Evolutionary conservation across 2,113 vertebrate genomes (phyloP), one percentile per base, ranked within the genome.

Genomic region (Rynchops niger): DNA sequence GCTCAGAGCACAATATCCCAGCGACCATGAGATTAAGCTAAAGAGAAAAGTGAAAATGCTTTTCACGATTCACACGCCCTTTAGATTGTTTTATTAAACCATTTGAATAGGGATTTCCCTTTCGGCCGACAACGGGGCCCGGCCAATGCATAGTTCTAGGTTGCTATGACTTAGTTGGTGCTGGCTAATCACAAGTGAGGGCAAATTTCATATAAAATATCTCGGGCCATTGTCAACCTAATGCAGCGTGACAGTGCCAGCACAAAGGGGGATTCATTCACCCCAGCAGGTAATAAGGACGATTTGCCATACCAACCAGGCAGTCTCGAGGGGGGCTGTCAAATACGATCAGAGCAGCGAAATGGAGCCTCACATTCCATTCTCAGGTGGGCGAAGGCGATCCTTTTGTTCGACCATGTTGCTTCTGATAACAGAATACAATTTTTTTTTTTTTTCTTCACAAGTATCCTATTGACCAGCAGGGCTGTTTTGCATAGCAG

Each of bases 141-240:
- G 97, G 98, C 98, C 97, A 98, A 98, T 98, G 99, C 99, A 99
- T 99, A 99, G 98, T 99, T 99, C 98, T 99, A 98, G 99, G 99
- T 99, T 99, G 99, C 99, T 99, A 99, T 99, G 99, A 99, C 99
- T 99, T 99, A 99, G 99, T 98, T 98, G 98, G 98, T 99, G 98
- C 98, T 98, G 98, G 98, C 99, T 99, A 99, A 99, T 99, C 99
- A 99, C 99, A 98, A 98, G 99, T 98, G 97, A 98, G 99, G 99
- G 99, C 98, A 99, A 99, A 99, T 99, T 99, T 99, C 99, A 99
- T 99, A 99, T 99, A 99, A 99, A 99, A 99, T 99, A 99, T 99
- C 98, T 98, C 78, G 86, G 98, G 95, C 98, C 98, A 99, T 99
- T 99, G 99, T 99, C 98, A 98, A 86, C 90, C 98, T 99, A 99